Evolutionary conservation across 1,140 invertebrate species (phyloP).

Genomic region (Campoletis sonorensis): DNA sequence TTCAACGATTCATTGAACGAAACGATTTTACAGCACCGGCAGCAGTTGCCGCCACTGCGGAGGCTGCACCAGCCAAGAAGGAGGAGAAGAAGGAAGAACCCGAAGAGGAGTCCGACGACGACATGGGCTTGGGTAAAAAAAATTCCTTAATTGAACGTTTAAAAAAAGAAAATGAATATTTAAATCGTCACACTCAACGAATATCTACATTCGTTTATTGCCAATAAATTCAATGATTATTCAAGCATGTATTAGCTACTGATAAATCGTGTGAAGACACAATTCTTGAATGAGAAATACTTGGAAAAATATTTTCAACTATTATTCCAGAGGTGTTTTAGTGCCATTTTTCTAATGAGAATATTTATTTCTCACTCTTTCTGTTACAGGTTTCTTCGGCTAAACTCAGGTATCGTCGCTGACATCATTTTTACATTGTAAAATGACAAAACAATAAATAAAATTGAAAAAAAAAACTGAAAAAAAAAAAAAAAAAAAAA

Average conservation of each 20-base stretch:
- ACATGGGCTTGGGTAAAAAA: conserved; percentile 93
- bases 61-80: conserved; percentile 82
- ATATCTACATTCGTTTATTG: conserved; percentile 36
- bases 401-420: conserved; percentile 74
- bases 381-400: conserved; percentile 85
- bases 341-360: conserved; percentile 29
- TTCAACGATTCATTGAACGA: too few species aligned
- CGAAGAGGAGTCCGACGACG: conserved; percentile 92
- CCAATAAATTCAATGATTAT: conserved; percentile 69
- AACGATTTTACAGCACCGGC: conserved; percentile 73
- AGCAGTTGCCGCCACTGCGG: conserved; percentile 81
- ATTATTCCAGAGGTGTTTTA: conserved; percentile 11
- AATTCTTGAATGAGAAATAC: conserved; percentile 69
- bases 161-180: conserved; percentile 40
- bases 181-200: conserved; percentile 10
- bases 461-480: conserved; percentile 55
- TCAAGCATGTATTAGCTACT: conserved; percentile 79
- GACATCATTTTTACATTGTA: conserved; percentile 69
- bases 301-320: conserved; percentile 7
- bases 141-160: conserved; percentile 42
- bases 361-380: conserved; percentile 57
- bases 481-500: conserved; percentile 48
- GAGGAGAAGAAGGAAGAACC: conserved; percentile 92
- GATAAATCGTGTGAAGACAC: conserved; percentile 73
- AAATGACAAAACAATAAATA: conserved; percentile 64